Percentiles rank a stretch among this genome's conserved stretches.
Conservation (phyloP, 2,888 invertebrate species). For the Prenolepis imparis region DNA sequence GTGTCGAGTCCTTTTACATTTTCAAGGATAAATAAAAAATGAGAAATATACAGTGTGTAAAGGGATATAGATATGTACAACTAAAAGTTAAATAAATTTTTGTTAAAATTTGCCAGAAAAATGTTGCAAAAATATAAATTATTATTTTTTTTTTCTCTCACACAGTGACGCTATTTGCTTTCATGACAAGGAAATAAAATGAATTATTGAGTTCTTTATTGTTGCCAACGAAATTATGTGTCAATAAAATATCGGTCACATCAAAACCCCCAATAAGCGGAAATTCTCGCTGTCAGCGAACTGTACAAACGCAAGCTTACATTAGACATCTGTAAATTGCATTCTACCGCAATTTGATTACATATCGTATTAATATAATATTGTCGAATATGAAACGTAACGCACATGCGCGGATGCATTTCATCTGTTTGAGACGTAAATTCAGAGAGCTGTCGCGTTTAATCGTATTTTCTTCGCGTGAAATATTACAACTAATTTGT, state of each 20-base stretch:
- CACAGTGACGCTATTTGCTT: not conserved
- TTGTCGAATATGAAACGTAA: constrained; percentile 17
- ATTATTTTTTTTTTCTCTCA: not conserved
- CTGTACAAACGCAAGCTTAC: constrained; percentile 28
- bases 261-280: not conserved
- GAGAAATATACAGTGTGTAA: not conserved
- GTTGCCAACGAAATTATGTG: not conserved
- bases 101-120: not conserved
- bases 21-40: not conserved
- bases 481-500: constrained; percentile 52
- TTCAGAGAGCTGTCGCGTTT: constrained; percentile 6
- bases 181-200: not conserved
- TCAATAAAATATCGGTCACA: not conserved
- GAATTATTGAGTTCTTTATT: not conserved
- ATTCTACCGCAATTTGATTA: constrained; percentile 29
- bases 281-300: constrained; percentile 17
- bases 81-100: not conserved
- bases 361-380: constrained; percentile 30
- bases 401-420: constrained; percentile 4
- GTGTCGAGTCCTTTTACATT: not conserved
- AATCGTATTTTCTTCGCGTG: constrained; percentile 53
- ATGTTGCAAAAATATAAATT: not conserved
- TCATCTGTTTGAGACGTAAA: constrained; percentile 43
- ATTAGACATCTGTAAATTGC: constrained; percentile 43
- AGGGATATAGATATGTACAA: not conserved